A percentile compares a stretch with the other conserved stretches of the same genome.
phyloP scores from a whole-genome alignment of 2,113 vertebrate genomes.

The Rhinolophus ferrumequinum region DNA sequence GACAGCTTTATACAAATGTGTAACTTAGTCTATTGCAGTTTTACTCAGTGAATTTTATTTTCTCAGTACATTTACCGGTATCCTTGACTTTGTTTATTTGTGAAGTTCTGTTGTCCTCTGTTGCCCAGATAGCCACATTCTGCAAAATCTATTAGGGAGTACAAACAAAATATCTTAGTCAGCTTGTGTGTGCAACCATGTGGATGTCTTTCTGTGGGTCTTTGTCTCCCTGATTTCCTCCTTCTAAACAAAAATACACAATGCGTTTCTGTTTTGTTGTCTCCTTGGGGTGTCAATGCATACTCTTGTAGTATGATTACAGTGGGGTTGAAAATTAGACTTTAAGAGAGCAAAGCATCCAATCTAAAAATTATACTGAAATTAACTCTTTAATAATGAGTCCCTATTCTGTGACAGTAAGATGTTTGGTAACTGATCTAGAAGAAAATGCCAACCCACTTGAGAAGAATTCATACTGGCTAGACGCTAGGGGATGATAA shows the following conservation, averaged over 20 bases:
- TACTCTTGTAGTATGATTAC: not conserved
- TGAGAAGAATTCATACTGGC: constrained; percentile 7
- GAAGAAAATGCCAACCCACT: not conserved
- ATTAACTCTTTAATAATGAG: not conserved
- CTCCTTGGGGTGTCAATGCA: not conserved
- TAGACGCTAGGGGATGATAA: not conserved
- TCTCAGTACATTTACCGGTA: not conserved
- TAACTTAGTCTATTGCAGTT: not conserved
- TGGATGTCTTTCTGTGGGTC: not conserved
- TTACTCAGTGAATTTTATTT: not conserved
- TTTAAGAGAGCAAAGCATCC: not conserved
- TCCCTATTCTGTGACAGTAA: not conserved
- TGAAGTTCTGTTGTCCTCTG: not conserved
- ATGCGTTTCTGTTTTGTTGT: not conserved
- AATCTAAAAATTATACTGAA: not conserved
- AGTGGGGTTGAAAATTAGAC: not conserved
- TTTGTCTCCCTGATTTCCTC: not conserved
- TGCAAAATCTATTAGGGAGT: not conserved
- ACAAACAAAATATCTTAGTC: not conserved
- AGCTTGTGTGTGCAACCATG: not conserved
- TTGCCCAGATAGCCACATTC: not conserved
- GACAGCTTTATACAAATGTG: not conserved
- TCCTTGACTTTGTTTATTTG: not conserved
- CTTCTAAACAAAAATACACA: not conserved
- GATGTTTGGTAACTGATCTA: not conserved